These are phyloP conservation scores for Synanthedon vespiformis DNA, from an alignment of 2,888 invertebrate genomes.

Conservation along the genomic window DNA sequence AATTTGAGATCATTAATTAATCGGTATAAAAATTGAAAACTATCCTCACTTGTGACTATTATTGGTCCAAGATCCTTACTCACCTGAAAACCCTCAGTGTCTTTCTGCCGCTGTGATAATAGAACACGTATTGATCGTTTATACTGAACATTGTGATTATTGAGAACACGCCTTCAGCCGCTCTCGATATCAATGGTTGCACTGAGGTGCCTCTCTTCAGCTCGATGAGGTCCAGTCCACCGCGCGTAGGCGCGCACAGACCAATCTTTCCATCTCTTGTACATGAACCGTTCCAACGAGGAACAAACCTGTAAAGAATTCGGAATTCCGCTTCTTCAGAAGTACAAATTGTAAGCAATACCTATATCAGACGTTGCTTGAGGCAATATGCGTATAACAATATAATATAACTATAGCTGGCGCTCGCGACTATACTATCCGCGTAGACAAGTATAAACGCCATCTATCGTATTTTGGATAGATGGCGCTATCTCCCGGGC, in stretches of 20 bases:
- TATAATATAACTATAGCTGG: too few species aligned
- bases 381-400: too few species aligned
- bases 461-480: too few species aligned
- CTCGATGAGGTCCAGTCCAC: conserved; percentile 93
- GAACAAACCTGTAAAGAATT: conserved; percentile 70
- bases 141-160: conserved; percentile 95
- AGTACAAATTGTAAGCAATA: too few species aligned
- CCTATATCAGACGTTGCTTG: too few species aligned
- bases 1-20: too few species aligned
- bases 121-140: conserved; percentile 94
- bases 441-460: too few species aligned
- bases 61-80: too few species aligned
- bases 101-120: conserved; percentile 96
- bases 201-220: conserved; percentile 89
- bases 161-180: conserved; percentile 97
- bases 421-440: too few species aligned
- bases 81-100: conserved; percentile 92
- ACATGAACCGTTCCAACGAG: conserved; percentile 92
- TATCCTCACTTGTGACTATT: too few species aligned
- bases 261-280: conserved; percentile 91
- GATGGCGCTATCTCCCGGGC: too few species aligned
- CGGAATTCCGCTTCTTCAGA: neutral
- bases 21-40: neutral
- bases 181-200: conserved; percentile 90
- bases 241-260: conserved; percentile 91